Evolutionary conservation across 1,140 invertebrate genomes (phyloP).

Genomic region (Bombus vancouverensis): DNA sequence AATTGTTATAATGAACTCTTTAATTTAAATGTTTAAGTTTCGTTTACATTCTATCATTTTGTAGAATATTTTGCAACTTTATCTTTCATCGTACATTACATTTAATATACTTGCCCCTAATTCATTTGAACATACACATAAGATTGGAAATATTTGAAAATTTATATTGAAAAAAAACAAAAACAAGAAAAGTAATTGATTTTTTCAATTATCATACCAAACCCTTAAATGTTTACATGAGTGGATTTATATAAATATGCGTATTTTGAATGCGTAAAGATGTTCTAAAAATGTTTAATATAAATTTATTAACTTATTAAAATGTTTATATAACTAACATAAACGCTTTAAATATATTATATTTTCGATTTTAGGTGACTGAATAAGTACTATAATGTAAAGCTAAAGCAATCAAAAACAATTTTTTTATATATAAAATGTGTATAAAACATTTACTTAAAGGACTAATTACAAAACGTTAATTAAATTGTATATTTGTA

Average conservation of each 20-base stretch:
- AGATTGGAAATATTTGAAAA: conserved; percentile 54
- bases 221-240: conserved; percentile 19
- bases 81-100: conserved; percentile 70
- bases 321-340: not conserved
- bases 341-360: conserved; percentile 10
- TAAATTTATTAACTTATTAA: conserved; percentile 15
- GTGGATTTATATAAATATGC: conserved; percentile 14
- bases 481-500: not conserved
- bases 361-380: conserved; percentile 13
- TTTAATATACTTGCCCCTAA: conserved; percentile 65
- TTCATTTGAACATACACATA: conserved; percentile 60
- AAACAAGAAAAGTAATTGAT: conserved; percentile 38
- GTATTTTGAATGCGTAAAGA: conserved; percentile 21
- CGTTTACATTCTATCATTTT: conserved; percentile 28
- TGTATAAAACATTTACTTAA: conserved; percentile 1
- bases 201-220: conserved; percentile 17
- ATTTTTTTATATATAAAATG: not conserved
- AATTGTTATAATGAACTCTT: conserved; percentile 72
- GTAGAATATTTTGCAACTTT: conserved; percentile 56
- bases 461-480: not conserved
- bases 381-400: not conserved
- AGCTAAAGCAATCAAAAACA: not conserved
- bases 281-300: conserved; percentile 2
- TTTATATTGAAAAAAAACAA: conserved; percentile 43
- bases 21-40: conserved; percentile 59